These are phyloP conservation scores for Leptocoma aspasia DNA, from an alignment of 2,113 vertebrate genomes.

Conservation along the genomic window DNA sequence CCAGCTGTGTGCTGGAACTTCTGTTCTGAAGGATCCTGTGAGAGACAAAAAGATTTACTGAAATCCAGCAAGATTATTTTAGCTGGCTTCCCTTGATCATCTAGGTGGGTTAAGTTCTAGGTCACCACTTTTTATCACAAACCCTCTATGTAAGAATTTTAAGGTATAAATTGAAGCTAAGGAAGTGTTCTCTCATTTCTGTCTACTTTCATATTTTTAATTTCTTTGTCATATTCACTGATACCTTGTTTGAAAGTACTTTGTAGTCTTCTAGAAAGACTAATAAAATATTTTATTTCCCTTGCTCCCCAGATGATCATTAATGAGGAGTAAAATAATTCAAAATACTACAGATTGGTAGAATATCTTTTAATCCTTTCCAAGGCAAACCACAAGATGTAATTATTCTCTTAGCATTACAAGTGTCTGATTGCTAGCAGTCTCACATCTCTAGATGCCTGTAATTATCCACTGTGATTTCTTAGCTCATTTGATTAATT, in stretches of 20 bases:
- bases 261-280: background rate
- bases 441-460: conserved; percentile 52
- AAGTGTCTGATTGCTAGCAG: conserved; percentile 51
- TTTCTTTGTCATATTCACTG: background rate
- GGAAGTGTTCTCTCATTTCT: background rate
- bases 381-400: conserved; percentile 2
- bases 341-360: background rate
- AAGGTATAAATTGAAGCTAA: background rate
- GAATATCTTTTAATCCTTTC: background rate
- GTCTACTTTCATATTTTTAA: background rate
- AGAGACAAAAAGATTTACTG: background rate
- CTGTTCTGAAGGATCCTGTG: background rate
- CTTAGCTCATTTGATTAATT: conserved; percentile 64
- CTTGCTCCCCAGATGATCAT: background rate
- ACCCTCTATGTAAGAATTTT: background rate
- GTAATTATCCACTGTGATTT: conserved; percentile 66
- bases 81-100: background rate
- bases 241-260: background rate
- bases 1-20: background rate
- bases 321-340: background rate
- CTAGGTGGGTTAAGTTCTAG: background rate
- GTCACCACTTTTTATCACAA: background rate
- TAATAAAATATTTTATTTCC: background rate
- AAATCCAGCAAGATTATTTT: background rate
- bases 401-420: conserved; percentile 12